A percentile compares a stretch with the other conserved stretches of the same genome.
Evolutionary conservation across 2,113 vertebrate genomes (phyloP).

Genomic region (Hyaena hyaena): DNA sequence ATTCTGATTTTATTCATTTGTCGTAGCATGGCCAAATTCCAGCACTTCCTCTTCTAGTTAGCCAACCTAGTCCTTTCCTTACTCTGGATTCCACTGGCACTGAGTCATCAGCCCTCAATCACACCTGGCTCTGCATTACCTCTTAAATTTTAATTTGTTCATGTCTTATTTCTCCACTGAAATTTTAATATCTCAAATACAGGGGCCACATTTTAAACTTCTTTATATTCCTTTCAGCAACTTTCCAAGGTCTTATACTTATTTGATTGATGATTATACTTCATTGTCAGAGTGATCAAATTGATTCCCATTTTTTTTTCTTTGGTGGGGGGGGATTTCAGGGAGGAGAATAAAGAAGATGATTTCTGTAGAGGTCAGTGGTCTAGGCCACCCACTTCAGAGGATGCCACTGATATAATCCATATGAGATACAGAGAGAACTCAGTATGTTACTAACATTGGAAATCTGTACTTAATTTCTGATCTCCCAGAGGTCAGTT

Average conservation of each 20-base stretch:
- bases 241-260: background rate
- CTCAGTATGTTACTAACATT: background rate
- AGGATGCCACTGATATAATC: background rate
- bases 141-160: conserved; percentile 29
- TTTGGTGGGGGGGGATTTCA: background rate
- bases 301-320: background rate
- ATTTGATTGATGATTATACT: background rate
- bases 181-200: conserved; percentile 1
- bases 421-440: background rate
- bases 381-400: background rate
- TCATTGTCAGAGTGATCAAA: background rate
- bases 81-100: background rate
- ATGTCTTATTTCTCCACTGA: conserved; percentile 15
- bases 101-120: conserved; percentile 18
- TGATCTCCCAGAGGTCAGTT: conserved; percentile 15
- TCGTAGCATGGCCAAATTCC: background rate
- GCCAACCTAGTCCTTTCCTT: background rate
- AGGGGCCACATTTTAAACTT: background rate
- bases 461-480: conserved; percentile 7
- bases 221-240: conserved; percentile 21
- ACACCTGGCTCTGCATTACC: background rate
- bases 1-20: background rate
- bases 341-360: background rate
- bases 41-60: background rate
- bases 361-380: background rate